Base-by-base conservation (phyloP, 2,888 invertebrate genomes). In the Tenthredo amoena region DNA sequence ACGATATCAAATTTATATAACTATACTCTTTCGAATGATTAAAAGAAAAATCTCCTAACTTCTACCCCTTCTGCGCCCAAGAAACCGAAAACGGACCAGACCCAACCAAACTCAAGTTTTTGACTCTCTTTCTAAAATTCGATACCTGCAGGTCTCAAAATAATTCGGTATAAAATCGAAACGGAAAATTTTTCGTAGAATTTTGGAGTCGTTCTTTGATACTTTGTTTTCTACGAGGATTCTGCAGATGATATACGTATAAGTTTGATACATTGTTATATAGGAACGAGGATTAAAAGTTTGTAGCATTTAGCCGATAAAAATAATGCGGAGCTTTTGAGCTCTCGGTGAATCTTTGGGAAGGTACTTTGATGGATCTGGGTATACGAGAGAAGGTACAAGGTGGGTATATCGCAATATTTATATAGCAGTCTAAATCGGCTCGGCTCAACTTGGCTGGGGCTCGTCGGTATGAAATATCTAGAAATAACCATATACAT, bases 401-500 rank as follows among this genome's bases (percentile, higher is more conserved):
- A 7, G 6, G 7, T 15, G 0, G n/a, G 55, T 6, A 55, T n/a
- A 55, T 15, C 2, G n/a, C n/a, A 6, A 55, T n/a, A 55, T 55
- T 55, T 7, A 55, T 55, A 55, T 55, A 55, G 55, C 2, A 26
- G 21, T 26, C 62, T 62, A 62, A 26, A 62, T 62, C 62, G 62
- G 26, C 21, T 62, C 26, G 10, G 21, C 12, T 26, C 2, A 26
- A 10, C 21, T 10, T 26, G 26, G 26, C 26, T 26, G 26, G 1
- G 26, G 62, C n/a, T 50, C 50, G 50, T 50, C 50, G 50, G 26
- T 62, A 62, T 62, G 62, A 62, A 62, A 62, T 62, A 62, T 62
- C 62, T 62, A 62, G 62, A 62, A 62, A 62, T 62, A 21, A 26
- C 21, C n/a, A 62, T 21, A 62, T 88, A 88, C 88, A 88, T 87